These are phyloP conservation scores for Australoheros facetus DNA, from an alignment of 2,797 vertebrate genomes.

Conservation along the genomic window DNA sequence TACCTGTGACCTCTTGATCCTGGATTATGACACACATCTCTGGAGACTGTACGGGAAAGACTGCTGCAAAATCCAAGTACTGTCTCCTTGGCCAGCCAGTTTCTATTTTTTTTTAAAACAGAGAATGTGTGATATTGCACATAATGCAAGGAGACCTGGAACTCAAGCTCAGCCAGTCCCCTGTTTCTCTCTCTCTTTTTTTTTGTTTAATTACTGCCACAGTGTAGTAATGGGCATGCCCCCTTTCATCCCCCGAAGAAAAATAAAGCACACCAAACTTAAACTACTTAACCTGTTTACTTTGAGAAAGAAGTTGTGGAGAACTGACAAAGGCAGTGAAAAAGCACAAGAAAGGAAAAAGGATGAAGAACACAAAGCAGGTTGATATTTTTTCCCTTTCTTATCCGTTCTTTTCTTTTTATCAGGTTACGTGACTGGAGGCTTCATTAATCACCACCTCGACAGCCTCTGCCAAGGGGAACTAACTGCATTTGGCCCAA, in stretches of 20 bases:
- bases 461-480: conserved; percentile 81
- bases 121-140: conserved; percentile 64
- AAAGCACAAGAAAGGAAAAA: conserved; percentile 66
- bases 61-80: conserved; percentile 41
- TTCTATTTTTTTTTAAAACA: not conserved
- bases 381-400: conserved; percentile 68
- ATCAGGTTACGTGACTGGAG: conserved; percentile 82
- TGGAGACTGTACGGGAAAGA: conserved; percentile 65
- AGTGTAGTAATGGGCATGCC: conserved; percentile 39
- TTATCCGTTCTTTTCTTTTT: conserved; percentile 71
- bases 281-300: conserved; percentile 75
- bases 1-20: conserved; percentile 82
- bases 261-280: conserved; percentile 56
- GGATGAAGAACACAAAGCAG: conserved; percentile 70
- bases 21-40: conserved; percentile 74
- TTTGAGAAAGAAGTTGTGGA: conserved; percentile 52
- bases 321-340: conserved; percentile 66
- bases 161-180: conserved; percentile 35
- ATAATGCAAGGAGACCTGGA: conserved; percentile 42
- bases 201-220: conserved; percentile 59
- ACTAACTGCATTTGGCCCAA: conserved; percentile 85
- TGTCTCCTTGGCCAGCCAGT: conserved; percentile 30
- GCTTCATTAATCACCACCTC: conserved; percentile 84
- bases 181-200: not conserved
- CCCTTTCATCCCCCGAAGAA: conserved; percentile 34